These are phyloP conservation scores for Zoanthus sansibaricus DNA, from an alignment of 92 coral and sea anemone genomes.

Conservation along the genomic window DNA sequence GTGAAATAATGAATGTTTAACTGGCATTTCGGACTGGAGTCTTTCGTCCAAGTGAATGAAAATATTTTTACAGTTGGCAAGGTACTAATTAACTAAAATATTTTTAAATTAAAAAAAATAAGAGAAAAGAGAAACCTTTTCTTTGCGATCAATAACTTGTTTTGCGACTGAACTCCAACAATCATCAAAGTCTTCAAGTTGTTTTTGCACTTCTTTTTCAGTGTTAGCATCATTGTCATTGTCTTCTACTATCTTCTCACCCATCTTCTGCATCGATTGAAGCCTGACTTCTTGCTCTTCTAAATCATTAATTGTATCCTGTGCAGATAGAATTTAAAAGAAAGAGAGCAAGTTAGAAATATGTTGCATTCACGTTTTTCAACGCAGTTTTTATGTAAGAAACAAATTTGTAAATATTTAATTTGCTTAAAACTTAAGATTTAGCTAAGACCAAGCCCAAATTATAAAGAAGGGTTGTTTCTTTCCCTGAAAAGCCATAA, in stretches of 20 bases:
- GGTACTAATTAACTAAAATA: too few relatives aligned
- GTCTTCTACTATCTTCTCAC: slow-evolving; percentile 73
- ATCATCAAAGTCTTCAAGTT: slow-evolving; percentile 88
- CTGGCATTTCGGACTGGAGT: too few relatives aligned
- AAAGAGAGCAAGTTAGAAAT: neutral
- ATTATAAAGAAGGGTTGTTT: too few relatives aligned
- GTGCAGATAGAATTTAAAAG: neutral
- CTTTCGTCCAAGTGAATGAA: too few relatives aligned
- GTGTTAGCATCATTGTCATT: slow-evolving; percentile 67
- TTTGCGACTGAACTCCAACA: slow-evolving; percentile 90
- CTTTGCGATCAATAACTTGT: slow-evolving; percentile 78
- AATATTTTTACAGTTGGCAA: too few relatives aligned
- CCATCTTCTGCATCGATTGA: slow-evolving; percentile 70
- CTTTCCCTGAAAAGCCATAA: too few relatives aligned
- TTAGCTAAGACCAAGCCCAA: too few relatives aligned
- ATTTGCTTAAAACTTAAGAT: too few relatives aligned
- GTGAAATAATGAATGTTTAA: too few relatives aligned
- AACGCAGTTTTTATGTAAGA: too few relatives aligned
- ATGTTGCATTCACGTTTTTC: too few relatives aligned
- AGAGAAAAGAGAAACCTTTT: slow-evolving; percentile 64
- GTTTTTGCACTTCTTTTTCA: slow-evolving; percentile 72
- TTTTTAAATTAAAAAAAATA: neutral
- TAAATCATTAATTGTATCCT: slow-evolving; percentile 81
- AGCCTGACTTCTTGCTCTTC: slow-evolving; percentile 75
- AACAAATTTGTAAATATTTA: too few relatives aligned